Conservation (phyloP, 1,140 invertebrate species). For the Ridgeia piscesae region DNA sequence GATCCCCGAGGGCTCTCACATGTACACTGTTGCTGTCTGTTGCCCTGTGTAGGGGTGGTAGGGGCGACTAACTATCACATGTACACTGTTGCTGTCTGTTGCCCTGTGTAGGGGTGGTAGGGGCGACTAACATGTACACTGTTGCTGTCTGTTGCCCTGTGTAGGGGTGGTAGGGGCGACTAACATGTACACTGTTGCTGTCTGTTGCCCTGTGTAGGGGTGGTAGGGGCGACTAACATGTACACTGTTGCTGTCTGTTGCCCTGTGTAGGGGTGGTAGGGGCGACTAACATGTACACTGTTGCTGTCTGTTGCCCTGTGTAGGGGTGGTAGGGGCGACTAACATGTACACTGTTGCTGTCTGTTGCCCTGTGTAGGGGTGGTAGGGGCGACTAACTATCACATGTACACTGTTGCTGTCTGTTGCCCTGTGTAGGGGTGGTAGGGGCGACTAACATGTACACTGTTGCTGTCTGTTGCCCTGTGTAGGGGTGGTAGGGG, state of each 20-base stretch:
- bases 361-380: slow-evolving; percentile 37
- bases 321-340: slow-evolving; percentile 67
- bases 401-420: not conserved
- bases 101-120: slow-evolving; percentile 54
- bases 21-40: not conserved
- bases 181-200: slow-evolving; percentile 72
- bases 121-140: slow-evolving; percentile 83
- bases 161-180: slow-evolving; percentile 67
- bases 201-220: slow-evolving; percentile 36
- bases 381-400: slow-evolving; percentile 73
- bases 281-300: slow-evolving; percentile 80
- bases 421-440: slow-evolving; percentile 37
- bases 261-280: slow-evolving; percentile 59
- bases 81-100: not conserved
- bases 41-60: slow-evolving; percentile 42
- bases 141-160: not conserved
- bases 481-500: slow-evolving; percentile 61
- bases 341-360: slow-evolving; percentile 72
- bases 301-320: not conserved
- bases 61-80: slow-evolving; percentile 76
- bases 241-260: slow-evolving; percentile 62
- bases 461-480: slow-evolving; percentile 48
- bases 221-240: slow-evolving; percentile 76
- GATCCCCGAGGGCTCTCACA: too few relatives aligned
- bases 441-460: slow-evolving; percentile 82